Evolutionary conservation across 92 coral and sea anemone species (phyloP), one percentile per base, ranked within the genome.

Genomic region (Ricordea florida): DNA sequence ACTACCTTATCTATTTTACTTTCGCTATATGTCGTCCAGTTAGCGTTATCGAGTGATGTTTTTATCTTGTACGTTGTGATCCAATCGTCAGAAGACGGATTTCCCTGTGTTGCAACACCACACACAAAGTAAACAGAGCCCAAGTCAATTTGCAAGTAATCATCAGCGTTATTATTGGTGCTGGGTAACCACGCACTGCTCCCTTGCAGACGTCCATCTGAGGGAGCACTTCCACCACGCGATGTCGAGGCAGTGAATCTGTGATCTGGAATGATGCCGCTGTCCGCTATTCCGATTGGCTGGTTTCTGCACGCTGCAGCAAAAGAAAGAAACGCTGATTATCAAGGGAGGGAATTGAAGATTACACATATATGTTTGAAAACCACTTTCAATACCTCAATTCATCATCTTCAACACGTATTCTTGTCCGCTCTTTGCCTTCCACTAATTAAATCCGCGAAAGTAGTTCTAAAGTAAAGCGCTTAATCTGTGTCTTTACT

Each of bases 21-120:
- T n/a, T n/a, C n/a, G n/a, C n/a, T n/a, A n/a, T n/a, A n/a, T n/a
- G n/a, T n/a, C n/a, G n/a, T n/a, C n/a, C n/a, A n/a, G n/a, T n/a
- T n/a, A n/a, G n/a, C n/a, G n/a, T n/a, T n/a, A n/a, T n/a, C n/a
- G n/a, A n/a, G n/a, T n/a, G n/a, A n/a, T n/a, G n/a, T n/a, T n/a
- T n/a, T n/a, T n/a, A n/a, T n/a, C n/a, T n/a, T n/a, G n/a, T n/a
- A n/a, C n/a, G n/a, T 27, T 62, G 13, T 43, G 6, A 77, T 78
- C 84, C 84, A 78, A 24, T 66, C 69, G 36, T 66, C 30, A 3
- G 34, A 16, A 0, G 0, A 22, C 6, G 62, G 52, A 34, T 60
- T 17, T 26, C 84, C 84, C 32, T 78, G 73, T 10, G 84, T 78
- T 6, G 72, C 77, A 38, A 78, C 48, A 53, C 69, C 66, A 32